Conservation (phyloP, 2,113 vertebrate genomes). For the Athene cunicularia region DNA sequence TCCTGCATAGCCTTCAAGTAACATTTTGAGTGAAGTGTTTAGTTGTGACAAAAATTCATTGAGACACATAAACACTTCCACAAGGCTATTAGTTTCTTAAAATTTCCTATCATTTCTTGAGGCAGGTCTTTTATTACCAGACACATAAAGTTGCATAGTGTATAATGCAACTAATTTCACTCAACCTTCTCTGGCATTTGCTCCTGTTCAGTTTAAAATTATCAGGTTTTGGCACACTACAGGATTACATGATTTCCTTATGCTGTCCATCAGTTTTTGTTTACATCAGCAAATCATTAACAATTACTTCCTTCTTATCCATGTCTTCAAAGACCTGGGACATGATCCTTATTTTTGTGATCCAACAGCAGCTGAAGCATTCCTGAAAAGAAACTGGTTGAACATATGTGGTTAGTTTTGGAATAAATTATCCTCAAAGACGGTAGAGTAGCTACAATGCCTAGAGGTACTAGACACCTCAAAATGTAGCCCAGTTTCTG, state of each 20-base stretch:
- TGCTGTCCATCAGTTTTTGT: neutral
- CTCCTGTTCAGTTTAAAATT: neutral
- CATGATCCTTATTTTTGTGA: neutral
- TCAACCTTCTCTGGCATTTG: neutral
- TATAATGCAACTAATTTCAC: neutral
- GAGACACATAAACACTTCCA: neutral
- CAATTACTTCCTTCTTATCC: conserved; percentile 10
- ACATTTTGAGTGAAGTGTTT: fast-evolving
- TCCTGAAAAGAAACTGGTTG: conserved; percentile 5
- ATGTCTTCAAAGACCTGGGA: neutral
- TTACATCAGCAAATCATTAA: conserved; percentile 3
- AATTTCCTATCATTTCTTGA: neutral
- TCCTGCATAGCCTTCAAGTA: neutral
- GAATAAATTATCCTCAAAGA: neutral
- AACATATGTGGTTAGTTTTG: neutral
- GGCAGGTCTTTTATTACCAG: neutral
- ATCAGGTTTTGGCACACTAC: neutral
- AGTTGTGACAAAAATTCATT: neutral
- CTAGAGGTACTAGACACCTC: neutral
- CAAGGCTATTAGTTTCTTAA: neutral
- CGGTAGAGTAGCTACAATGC: neutral
- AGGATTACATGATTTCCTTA: neutral
- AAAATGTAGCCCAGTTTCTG: neutral
- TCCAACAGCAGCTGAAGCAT: neutral
- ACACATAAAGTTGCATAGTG: neutral